Evolutionary conservation across 2,113 vertebrate species (phyloP).

Genomic region (Hassar affinis): DNA sequence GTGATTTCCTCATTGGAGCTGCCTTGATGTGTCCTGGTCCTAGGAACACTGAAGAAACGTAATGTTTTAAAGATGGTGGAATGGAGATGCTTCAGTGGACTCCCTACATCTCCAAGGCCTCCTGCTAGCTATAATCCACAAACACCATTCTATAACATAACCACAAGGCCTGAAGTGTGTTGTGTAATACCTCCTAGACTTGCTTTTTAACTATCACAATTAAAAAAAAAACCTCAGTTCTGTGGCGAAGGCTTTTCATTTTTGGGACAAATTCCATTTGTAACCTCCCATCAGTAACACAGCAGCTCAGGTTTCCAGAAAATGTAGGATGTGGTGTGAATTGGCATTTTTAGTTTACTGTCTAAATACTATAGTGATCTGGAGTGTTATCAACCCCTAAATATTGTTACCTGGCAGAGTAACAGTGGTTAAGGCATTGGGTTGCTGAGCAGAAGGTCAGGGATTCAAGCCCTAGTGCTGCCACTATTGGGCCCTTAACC

Average conservation of each 20-base stretch:
- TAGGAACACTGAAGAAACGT: neutral
- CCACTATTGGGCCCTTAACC: neutral
- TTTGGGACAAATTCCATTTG: neutral
- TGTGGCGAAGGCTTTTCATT: neutral
- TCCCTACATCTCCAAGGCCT: neutral
- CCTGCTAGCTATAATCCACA: neutral
- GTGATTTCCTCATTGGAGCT: neutral
- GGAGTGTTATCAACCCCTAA: neutral
- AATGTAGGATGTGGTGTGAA: neutral
- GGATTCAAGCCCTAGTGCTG: neutral
- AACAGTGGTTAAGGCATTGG: neutral
- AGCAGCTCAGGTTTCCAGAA: neutral
- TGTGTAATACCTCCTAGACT: neutral
- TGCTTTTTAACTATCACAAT: neutral
- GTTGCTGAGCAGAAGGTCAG: neutral
- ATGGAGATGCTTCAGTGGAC: neutral
- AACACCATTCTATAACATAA: neutral
- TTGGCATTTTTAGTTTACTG: neutral
- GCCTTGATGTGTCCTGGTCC: slow-evolving; percentile 11
- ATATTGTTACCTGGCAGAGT: neutral
- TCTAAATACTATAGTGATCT: slow-evolving; percentile 1
- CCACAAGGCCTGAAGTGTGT: neutral
- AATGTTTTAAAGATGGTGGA: neutral
- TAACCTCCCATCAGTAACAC: slow-evolving; percentile 1
- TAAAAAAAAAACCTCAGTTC: neutral